Evolutionary conservation across 2,113 vertebrate genomes (phyloP).

Genomic region (Tinamus guttatus): DNA sequence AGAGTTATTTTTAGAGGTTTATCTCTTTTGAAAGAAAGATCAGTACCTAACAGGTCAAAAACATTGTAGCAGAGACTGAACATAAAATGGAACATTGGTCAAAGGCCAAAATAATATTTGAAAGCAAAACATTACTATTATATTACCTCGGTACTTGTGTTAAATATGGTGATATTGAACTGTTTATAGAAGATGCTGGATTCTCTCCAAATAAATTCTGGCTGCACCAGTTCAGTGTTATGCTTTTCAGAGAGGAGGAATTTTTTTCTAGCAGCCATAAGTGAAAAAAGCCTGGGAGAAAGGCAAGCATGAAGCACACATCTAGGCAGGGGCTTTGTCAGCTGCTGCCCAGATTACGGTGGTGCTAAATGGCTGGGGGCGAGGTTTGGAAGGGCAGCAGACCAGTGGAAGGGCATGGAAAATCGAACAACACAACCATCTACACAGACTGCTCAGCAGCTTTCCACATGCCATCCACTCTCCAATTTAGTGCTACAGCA

Average conservation of each 20-base stretch:
- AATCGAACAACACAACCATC: background rate
- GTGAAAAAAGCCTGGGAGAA: background rate
- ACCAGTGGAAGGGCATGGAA: background rate
- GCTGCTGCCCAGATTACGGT: background rate
- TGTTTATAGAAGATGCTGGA: constrained; percentile 72
- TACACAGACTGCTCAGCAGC: rapidly evolving
- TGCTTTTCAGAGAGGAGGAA: background rate
- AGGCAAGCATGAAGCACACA: background rate
- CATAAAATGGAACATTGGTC: constrained; percentile 50
- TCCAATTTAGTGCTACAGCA: background rate
- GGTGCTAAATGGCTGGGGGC: background rate
- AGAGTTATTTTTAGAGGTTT: constrained; percentile 52
- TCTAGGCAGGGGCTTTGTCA: background rate
- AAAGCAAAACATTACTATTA: constrained; percentile 47
- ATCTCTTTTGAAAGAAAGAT: constrained; percentile 54
- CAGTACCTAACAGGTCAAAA: constrained; percentile 11
- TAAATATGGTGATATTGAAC: constrained; percentile 48
- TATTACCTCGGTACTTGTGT: constrained; percentile 1
- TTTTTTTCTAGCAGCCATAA: background rate
- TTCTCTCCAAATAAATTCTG: constrained; percentile 52
- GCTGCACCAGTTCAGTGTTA: background rate
- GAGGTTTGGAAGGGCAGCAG: background rate
- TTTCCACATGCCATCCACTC: rapidly evolving
- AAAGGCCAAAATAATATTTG: constrained; percentile 67
- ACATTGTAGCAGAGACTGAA: constrained; percentile 23